A percentile compares a stretch with the other conserved stretches of the same genome.
Evolutionary conservation across 2,888 invertebrate genomes (phyloP).

Genomic region (Epinotia brunnichana): DNA sequence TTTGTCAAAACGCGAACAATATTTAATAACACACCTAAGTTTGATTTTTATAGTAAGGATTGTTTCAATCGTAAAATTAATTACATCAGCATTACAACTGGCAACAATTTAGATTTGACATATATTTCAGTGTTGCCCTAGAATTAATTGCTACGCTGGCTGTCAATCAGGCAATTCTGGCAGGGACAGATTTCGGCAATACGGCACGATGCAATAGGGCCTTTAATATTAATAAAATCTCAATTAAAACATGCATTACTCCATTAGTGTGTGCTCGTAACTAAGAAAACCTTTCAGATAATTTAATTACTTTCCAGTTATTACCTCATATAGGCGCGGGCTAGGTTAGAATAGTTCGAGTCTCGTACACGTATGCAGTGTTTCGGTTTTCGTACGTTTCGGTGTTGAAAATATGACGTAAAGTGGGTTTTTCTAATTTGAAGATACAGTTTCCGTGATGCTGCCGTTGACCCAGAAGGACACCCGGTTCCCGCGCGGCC

Average conservation of each 20-base stretch:
- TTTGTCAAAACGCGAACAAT: background rate
- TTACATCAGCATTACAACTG: background rate
- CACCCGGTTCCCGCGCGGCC: slow-evolving; percentile 81
- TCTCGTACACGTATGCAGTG: slow-evolving; percentile 81
- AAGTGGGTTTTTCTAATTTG: slow-evolving; percentile 54
- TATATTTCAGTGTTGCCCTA: slow-evolving; percentile 26
- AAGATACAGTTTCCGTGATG: slow-evolving; percentile 79
- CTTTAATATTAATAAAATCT: slow-evolving; percentile 49
- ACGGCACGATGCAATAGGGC: slow-evolving; percentile 47
- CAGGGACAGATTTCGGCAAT: slow-evolving; percentile 44
- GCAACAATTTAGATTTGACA: slow-evolving; percentile 34
- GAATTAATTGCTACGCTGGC: slow-evolving; percentile 36
- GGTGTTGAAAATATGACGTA: slow-evolving; percentile 70
- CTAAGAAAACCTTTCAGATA: slow-evolving; percentile 44
- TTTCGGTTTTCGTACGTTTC: slow-evolving; percentile 65
- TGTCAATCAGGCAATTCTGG: too few relatives aligned
- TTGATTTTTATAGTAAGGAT: background rate
- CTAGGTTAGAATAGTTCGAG: slow-evolving; percentile 74
- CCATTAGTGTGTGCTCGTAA: slow-evolving; percentile 49
- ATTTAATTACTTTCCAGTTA: slow-evolving; percentile 45
- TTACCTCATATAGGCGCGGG: slow-evolving; percentile 45
- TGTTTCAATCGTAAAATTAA: background rate
- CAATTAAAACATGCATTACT: slow-evolving; percentile 51
- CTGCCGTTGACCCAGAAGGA: slow-evolving; percentile 91
- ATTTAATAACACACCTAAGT: background rate